Evolutionary conservation across 2,113 vertebrate species (phyloP).

Genomic region (Vireo altiloquus): DNA sequence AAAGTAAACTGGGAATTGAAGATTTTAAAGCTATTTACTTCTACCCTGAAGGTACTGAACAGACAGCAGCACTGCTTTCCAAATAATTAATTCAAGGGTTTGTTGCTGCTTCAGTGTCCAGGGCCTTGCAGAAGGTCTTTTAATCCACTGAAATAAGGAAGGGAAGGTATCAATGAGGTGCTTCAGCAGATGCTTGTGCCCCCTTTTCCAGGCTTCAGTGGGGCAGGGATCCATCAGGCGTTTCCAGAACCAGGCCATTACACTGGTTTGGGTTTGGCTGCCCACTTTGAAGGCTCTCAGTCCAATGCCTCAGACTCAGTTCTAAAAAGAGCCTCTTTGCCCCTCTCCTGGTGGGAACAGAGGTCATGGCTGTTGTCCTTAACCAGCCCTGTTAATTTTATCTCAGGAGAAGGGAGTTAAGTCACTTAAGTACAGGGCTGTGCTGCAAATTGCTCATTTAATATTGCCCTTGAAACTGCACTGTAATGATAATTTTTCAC

Average conservation of each 20-base stretch:
- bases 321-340: not conserved
- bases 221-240: not conserved
- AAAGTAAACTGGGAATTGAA: not conserved
- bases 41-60: not conserved
- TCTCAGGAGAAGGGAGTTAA: not conserved
- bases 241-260: not conserved
- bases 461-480: slow-evolving; percentile 27
- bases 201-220: not conserved
- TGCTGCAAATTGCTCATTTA: slow-evolving; percentile 3
- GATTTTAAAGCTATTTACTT: not conserved
- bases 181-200: not conserved
- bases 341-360: not conserved
- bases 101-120: not conserved
- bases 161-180: not conserved
- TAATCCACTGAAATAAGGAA: not conserved
- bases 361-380: not conserved
- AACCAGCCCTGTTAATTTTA: not conserved
- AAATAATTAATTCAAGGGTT: not conserved
- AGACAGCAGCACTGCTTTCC: not conserved
- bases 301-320: not conserved
- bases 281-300: not conserved
- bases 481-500: slow-evolving; percentile 34
- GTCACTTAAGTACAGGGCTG: not conserved
- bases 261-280: not conserved
- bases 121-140: not conserved